Evolutionary conservation across 2,797 vertebrate genomes (phyloP), one percentile per base, ranked within the genome.

Genomic region (Cichlasoma orientale): DNA sequence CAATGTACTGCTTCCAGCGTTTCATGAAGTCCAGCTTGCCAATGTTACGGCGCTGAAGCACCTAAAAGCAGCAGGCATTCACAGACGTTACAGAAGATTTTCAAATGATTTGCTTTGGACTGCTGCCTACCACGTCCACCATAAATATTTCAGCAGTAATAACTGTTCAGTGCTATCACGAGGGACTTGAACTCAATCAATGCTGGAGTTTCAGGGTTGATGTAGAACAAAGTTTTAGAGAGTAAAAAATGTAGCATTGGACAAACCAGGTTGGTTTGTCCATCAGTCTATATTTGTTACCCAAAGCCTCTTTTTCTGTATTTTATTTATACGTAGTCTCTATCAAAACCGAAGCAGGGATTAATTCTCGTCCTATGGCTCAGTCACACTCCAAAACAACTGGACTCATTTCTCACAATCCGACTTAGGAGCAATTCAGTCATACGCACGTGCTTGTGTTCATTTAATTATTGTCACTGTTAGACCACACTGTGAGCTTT

Each of bases 1-100:
- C 95, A 9, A 95, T 91, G 2, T 98, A 97, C 79, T 96, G 96
- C 89, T 92, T 95, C 97, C 97, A 98, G 55, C 95, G 94, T 83
- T 96, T 98, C 94, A 97, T 96, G 80, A 99, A 99, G 91, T 98
- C 97, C 90, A 97, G 50, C 84, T 94, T 94, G 0, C 97, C 97
- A 0, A 70, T 94, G 83, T 86, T 96, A 57, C 95, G 93, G 70
- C 97, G 96, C 92, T 99, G 98, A 75, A 99, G 95, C 54, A 98
- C 92, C 97, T 98, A 77, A 87, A 77, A 85, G 53, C 47, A 83
- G 21, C 25, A 5, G 71, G 56, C 6, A 84, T n/a, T 44, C 33
- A 71, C 41, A 85, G 72, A 73, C 61, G 61, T 56, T 61, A 29
- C 53, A 81, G 4, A 69, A 75, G 78, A 27, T 7, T 56, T 76